Evolutionary conservation across 2,888 invertebrate species (phyloP).

Genomic region (Hirtodrosophila alboralis): DNA sequence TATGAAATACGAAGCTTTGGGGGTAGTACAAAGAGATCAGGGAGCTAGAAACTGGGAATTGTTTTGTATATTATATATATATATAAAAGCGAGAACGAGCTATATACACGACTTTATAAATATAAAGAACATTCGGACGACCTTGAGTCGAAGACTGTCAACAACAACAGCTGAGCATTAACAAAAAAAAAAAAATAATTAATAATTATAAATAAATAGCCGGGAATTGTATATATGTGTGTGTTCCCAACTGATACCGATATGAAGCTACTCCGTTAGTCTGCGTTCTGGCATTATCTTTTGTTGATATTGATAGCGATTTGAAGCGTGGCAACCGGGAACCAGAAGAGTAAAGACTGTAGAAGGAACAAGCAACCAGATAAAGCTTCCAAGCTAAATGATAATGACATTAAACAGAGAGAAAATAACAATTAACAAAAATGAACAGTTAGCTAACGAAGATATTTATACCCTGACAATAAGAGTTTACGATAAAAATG

Average conservation of each 20-base stretch:
- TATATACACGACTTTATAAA: constrained; percentile 27
- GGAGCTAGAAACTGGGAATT: constrained; percentile 14
- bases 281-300: constrained; percentile 55
- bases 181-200: constrained; percentile 7
- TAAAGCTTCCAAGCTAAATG: constrained; percentile 33
- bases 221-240: constrained; percentile 3
- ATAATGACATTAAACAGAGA: constrained; percentile 14
- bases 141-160: constrained; percentile 55
- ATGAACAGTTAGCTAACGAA: too few species aligned
- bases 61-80: too few species aligned
- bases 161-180: constrained; percentile 50
- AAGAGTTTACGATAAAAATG: too few species aligned
- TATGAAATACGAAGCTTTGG: too few species aligned
- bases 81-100: constrained; percentile 18
- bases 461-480: too few species aligned
- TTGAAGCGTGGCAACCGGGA: constrained; percentile 15
- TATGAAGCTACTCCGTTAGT: constrained; percentile 11
- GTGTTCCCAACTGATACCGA: constrained; percentile 40
- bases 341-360: constrained; percentile 22
- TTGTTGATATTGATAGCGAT: constrained; percentile 65
- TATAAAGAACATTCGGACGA: constrained; percentile 50
- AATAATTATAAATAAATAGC: constrained; percentile 53
- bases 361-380: constrained; percentile 26
- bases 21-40: too few species aligned
- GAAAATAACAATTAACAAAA: too few species aligned